A percentile compares a stretch with the other conserved stretches of the same genome.
Conservation (phyloP, 1,140 invertebrate species). For the Cataglyphis hispanica region DNA sequence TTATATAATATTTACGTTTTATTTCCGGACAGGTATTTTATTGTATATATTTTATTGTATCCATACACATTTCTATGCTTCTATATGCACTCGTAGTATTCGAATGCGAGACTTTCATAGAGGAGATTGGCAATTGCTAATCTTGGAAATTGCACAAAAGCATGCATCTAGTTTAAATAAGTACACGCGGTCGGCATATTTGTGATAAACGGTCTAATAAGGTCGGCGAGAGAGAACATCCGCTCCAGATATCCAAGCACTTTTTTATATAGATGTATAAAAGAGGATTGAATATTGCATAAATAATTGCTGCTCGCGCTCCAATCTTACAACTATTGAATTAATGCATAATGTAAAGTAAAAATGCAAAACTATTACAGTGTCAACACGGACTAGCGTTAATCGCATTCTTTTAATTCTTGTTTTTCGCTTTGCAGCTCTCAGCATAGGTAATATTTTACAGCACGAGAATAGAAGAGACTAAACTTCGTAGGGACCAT, state of each 20-base stretch:
- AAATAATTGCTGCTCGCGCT: slow-evolving; percentile 22
- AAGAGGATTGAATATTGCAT: background rate
- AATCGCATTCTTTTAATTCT: background rate
- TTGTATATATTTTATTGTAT: slow-evolving; percentile 1
- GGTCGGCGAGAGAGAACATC: background rate
- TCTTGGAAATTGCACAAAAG: slow-evolving; percentile 57
- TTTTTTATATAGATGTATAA: background rate
- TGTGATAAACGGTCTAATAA: slow-evolving; percentile 38
- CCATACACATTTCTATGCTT: background rate
- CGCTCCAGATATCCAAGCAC: background rate
- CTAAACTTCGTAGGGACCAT: background rate
- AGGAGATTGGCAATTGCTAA: slow-evolving; percentile 52
- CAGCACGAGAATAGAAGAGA: background rate
- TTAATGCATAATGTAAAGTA: background rate
- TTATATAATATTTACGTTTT: slow-evolving; percentile 29
- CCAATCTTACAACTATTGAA: slow-evolving; percentile 1
- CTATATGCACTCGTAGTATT: background rate
- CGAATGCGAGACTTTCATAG: slow-evolving; percentile 33
- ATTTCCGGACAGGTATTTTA: background rate
- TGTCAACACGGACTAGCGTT: background rate
- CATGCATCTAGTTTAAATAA: slow-evolving; percentile 57
- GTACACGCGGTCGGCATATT: slow-evolving; percentile 23
- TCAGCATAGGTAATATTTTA: background rate
- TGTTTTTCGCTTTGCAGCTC: background rate
- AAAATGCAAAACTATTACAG: background rate